A percentile compares a stretch with the other conserved stretches of the same genome.
Conservation (phyloP, 1,140 invertebrate genomes). For the Ridgeia piscesae region DNA sequence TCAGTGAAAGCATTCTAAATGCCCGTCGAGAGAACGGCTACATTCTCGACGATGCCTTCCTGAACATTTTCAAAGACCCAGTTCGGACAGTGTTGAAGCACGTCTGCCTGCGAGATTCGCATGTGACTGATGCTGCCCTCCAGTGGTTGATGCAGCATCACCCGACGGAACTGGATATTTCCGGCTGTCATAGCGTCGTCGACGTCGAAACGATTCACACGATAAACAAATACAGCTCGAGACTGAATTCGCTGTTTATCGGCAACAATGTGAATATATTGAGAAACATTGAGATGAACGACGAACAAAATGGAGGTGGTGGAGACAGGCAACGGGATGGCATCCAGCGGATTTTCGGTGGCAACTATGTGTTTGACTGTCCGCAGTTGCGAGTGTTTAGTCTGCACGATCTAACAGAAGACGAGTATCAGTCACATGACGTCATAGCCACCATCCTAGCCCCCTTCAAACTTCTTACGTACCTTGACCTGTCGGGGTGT, state of each 20-base stretch:
- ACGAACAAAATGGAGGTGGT: constrained; percentile 47
- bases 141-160: constrained; percentile 70
- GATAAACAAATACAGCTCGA: constrained; percentile 61
- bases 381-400: constrained; percentile 68
- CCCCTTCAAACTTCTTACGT: constrained; percentile 65
- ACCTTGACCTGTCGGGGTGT: constrained; percentile 80
- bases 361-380: constrained; percentile 63
- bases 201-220: constrained; percentile 61
- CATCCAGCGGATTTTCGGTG: background rate
- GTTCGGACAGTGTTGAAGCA: constrained; percentile 69
- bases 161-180: constrained; percentile 72
- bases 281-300: background rate
- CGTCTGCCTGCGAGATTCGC: constrained; percentile 71
- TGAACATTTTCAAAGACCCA: constrained; percentile 70
- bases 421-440: constrained; percentile 50
- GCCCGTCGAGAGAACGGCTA: constrained; percentile 15
- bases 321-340: constrained; percentile 34
- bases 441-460: constrained; percentile 63
- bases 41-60: constrained; percentile 25
- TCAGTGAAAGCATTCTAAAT: constrained; percentile 63
- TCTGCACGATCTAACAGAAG: constrained; percentile 62
- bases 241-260: constrained; percentile 49
- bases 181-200: constrained; percentile 71
- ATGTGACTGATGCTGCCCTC: constrained; percentile 71
- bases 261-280: background rate